phyloP scores from a whole-genome alignment of 2,113 vertebrate species.

The Ovis canadensis region DNA sequence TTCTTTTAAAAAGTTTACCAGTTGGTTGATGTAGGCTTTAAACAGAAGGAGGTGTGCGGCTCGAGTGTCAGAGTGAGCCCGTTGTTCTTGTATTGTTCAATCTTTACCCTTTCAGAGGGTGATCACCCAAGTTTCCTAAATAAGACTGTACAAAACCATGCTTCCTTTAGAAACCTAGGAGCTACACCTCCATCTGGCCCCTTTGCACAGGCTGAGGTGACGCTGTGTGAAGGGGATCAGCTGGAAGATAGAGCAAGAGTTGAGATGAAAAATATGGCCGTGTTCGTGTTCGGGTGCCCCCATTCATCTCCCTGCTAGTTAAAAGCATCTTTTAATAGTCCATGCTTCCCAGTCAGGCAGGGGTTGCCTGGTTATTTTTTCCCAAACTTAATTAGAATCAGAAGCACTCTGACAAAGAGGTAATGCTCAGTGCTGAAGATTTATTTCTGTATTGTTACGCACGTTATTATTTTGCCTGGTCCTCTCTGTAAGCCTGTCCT shows the following conservation, averaged over 20 bases:
- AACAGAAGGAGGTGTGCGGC: not conserved
- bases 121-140: not conserved
- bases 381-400: constrained; percentile 73
- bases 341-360: constrained; percentile 59
- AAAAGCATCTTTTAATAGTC: constrained; percentile 27
- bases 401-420: constrained; percentile 63
- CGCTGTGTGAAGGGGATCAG: constrained; percentile 35
- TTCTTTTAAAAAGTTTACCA: constrained; percentile 36
- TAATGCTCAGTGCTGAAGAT: not conserved
- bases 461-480: not conserved
- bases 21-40: not conserved
- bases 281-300: constrained; percentile 57
- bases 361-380: constrained; percentile 62
- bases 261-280: constrained; percentile 65
- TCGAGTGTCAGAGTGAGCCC: not conserved
- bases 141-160: not conserved
- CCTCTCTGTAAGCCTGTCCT: not conserved
- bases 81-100: not conserved
- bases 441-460: constrained; percentile 46
- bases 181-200: not conserved
- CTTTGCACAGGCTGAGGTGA: constrained; percentile 42
- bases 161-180: not conserved
- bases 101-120: not conserved
- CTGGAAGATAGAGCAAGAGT: constrained; percentile 66
- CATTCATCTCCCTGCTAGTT: constrained; percentile 46